Base-by-base conservation (phyloP, 2,888 invertebrate genomes). In the Panzeria rudis region DNA sequence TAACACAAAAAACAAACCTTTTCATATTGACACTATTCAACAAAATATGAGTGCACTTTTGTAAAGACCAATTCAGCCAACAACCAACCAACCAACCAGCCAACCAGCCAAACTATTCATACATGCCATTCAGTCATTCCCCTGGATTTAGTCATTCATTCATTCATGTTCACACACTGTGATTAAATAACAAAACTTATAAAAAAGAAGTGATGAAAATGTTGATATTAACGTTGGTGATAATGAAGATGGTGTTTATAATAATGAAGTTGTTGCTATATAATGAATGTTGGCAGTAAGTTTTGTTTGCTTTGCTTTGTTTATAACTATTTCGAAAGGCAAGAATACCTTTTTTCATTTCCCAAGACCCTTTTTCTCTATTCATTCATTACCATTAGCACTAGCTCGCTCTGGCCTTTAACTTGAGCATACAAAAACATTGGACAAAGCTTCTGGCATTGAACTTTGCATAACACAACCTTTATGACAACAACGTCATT, bases 11-110 rank as follows among this genome's bases (percentile, higher is more conserved):
- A 52, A 72, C 68, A 80, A 44, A 72, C 29, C 61, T 78, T 69
- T 64, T 76, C 44, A 69, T 75, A 85, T 82, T 85, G 85, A 85
- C 85, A 85, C 85, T 85, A 78, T 85, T 75, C 73, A 85, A 79
- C 64, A 71, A 78, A 75, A 78, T 71, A 75, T 78, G 64, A 85
- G 82, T 71, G 82, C 75, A 82, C 85, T 82, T 79, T 78, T 64
- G 25, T 29, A 50, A 75, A 75, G 72, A 75, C 73, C 50, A 77
- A 68, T 76, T 29, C 44, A 50, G 59, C 44, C 20, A 76, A 62
- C 32, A 52, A 5, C 11, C 35, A 69, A n/a, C n/a, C 56, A 35
- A 32, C 32, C 71, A 71, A 11, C n/a, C 44, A 68, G 17, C 13
- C 32, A 71, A 25, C 25, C 44, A 20, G 23, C 29, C 44, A 20